A percentile compares a stretch with the other conserved stretches of the same genome.
These are phyloP conservation scores for Dendrocincla fuliginosa DNA, from an alignment of 2,797 vertebrate species.

Conservation along the genomic window DNA sequence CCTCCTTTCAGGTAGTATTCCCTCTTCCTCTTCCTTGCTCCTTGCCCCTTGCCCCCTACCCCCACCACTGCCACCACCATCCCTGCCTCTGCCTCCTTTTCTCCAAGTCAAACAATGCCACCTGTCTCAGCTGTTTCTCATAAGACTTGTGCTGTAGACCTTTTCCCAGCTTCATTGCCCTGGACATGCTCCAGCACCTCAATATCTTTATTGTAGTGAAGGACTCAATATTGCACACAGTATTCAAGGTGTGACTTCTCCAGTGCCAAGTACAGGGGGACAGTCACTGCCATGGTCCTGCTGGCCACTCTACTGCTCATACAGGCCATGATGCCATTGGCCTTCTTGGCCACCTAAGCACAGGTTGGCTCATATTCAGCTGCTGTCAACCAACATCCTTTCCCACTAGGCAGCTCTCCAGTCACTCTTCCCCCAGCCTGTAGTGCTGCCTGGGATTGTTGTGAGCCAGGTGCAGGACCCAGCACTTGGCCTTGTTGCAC, in stretches of 20 bases:
- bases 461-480: not conserved
- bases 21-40: not conserved
- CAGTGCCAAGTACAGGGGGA: not conserved
- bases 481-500: not conserved
- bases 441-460: not conserved
- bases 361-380: not conserved
- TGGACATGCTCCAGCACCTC: not conserved
- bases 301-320: not conserved
- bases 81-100: not conserved
- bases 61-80: no score
- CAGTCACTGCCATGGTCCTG: not conserved
- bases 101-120: not conserved
- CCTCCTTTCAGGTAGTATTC: not conserved
- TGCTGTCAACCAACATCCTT: not conserved
- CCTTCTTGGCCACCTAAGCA: not conserved
- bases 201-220: not conserved
- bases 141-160: not conserved
- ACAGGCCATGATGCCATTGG: not conserved
- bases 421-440: not conserved
- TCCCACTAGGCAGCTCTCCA: not conserved
- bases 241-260: not conserved
- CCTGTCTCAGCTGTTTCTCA: not conserved
- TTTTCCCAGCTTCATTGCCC: accelerated
- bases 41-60: no score
- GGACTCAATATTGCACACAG: not conserved